Percentiles rank a stretch among this genome's conserved stretches.
Evolutionary conservation across 2,113 vertebrate species (phyloP).

Genomic region (Leuciscus idus): DNA sequence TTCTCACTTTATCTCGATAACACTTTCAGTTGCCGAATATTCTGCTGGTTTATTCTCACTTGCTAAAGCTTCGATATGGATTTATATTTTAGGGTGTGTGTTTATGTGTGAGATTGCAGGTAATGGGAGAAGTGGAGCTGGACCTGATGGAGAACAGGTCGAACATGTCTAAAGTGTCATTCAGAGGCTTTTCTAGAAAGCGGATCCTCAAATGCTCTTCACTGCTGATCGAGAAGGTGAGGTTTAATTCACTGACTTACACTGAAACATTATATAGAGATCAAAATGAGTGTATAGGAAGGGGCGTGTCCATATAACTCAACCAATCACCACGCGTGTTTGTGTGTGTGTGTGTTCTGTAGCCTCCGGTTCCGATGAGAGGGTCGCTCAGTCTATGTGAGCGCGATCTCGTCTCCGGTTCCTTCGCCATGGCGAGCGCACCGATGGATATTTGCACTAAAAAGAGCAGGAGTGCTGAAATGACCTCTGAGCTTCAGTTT

Average conservation of each 20-base stretch:
- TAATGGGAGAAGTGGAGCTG: slow-evolving; percentile 67
- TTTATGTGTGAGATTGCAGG: slow-evolving; percentile 52
- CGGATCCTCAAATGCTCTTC: slow-evolving; percentile 43
- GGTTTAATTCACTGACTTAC: neutral
- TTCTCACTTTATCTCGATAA: neutral
- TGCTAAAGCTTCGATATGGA: neutral
- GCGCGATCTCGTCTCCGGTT: slow-evolving; percentile 65
- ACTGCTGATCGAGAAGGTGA: slow-evolving; percentile 62
- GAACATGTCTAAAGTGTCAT: slow-evolving; percentile 42
- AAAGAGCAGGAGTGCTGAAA: slow-evolving; percentile 58
- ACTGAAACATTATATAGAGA: neutral
- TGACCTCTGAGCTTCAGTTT: slow-evolving; percentile 51
- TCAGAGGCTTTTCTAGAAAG: slow-evolving; percentile 51
- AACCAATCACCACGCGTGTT: neutral
- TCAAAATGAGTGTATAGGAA: neutral
- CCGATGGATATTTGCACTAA: slow-evolving; percentile 64
- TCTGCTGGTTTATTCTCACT: neutral
- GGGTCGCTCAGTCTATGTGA: slow-evolving; percentile 62
- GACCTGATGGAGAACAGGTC: slow-evolving; percentile 49
- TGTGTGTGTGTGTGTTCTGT: slow-evolving; percentile 48
- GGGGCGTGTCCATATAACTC: neutral
- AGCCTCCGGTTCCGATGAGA: slow-evolving; percentile 37
- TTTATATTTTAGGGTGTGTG: neutral
- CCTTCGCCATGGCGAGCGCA: slow-evolving; percentile 64
- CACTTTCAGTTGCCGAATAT: neutral